Percentiles rank a stretch among this genome's conserved stretches.
phyloP scores from a whole-genome alignment of 1,140 invertebrate genomes.

The Conopomorpha cramerella region DNA sequence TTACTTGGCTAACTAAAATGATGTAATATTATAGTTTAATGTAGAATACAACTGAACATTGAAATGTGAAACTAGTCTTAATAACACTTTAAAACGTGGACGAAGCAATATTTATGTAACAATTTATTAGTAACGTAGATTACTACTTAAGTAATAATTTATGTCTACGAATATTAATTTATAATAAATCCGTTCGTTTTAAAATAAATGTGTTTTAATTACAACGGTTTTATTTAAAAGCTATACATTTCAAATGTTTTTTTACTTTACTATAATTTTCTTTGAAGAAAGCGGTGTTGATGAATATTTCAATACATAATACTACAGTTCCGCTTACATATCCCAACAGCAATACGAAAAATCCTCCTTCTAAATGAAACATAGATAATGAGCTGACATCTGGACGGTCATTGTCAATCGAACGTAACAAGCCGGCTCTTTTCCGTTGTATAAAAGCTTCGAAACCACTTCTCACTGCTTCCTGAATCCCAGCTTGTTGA shows the following conservation, averaged over 20 bases:
- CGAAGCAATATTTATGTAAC: no score
- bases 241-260: background rate
- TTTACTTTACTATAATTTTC: conserved; percentile 1
- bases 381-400: conserved; percentile 39
- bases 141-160: background rate
- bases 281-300: conserved; percentile 8
- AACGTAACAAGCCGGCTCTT: conserved; percentile 11
- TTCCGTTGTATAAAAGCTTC: conserved; percentile 9
- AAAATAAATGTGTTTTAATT: no score
- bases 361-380: conserved; percentile 55
- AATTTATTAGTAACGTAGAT: no score
- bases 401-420: conserved; percentile 6
- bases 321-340: conserved; percentile 17
- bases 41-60: no score
- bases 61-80: no score
- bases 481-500: conserved; percentile 43
- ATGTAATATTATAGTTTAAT: no score
- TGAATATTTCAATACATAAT: conserved; percentile 22
- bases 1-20: no score
- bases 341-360: conserved; percentile 43
- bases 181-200: background rate
- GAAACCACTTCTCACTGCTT: conserved; percentile 22
- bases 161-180: conserved; percentile 1
- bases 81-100: no score
- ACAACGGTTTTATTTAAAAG: conserved; percentile 1